A percentile compares a stretch with the other conserved stretches of the same genome.
Evolutionary conservation across 1,140 invertebrate genomes (phyloP).

Genomic region (Psilanteris sp.): DNA sequence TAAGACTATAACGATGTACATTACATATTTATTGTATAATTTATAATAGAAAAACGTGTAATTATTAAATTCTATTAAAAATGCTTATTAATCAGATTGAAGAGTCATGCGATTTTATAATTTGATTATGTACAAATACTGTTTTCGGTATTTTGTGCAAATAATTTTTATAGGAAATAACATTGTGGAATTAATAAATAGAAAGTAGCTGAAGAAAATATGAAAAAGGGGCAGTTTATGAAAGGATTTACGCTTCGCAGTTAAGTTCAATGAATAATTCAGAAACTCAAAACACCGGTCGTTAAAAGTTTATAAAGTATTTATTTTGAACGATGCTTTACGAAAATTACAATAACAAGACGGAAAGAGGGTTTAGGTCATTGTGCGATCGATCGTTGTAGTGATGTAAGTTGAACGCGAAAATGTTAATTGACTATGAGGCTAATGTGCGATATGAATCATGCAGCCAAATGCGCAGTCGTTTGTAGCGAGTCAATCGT

Average conservation of each 20-base stretch:
- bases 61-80: no score
- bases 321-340: conserved; percentile 4
- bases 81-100: no score
- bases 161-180: conserved; percentile 4
- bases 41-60: no score
- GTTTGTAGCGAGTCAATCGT: conserved; percentile 8
- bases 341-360: conserved; percentile 3
- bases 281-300: conserved; percentile 3
- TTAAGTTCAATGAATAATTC: conserved; percentile 27
- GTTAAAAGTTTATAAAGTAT: conserved; percentile 22
- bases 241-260: conserved; percentile 5
- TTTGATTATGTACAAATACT: no score
- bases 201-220: conserved; percentile 11
- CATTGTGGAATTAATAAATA: conserved; percentile 13
- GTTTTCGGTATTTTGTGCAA: conserved; percentile 9
- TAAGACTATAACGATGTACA: no score
- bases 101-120: no score
- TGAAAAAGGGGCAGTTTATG: neutral
- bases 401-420: neutral
- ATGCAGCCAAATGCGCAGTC: neutral
- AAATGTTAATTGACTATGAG: conserved; percentile 4
- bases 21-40: no score
- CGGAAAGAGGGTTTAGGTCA: no score
- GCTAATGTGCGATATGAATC: neutral
- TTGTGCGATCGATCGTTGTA: neutral